These are phyloP conservation scores for Triplophysa dalaica DNA, from an alignment of 2,113 vertebrate genomes.

Conservation along the genomic window DNA sequence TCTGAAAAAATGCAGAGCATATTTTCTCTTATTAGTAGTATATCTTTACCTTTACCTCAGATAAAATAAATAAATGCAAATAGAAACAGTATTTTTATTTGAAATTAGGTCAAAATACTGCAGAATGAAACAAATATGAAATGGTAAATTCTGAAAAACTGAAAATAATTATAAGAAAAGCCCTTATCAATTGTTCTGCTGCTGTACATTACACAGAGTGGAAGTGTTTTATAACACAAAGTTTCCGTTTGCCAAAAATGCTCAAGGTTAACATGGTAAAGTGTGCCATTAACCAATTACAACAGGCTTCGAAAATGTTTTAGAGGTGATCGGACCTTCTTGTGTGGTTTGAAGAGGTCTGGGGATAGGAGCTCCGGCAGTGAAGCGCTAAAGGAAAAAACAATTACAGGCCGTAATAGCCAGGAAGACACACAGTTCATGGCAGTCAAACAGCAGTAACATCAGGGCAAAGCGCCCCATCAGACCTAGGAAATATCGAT, in stretches of 20 bases:
- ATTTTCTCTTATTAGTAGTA: too few species aligned
- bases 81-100: too few species aligned
- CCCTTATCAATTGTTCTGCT: too few species aligned
- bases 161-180: too few species aligned
- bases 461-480: constrained; percentile 24
- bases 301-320: constrained; percentile 9
- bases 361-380: constrained; percentile 3
- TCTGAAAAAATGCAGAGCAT: too few species aligned
- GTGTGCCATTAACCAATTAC: neutral
- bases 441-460: constrained; percentile 33
- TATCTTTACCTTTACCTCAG: too few species aligned
- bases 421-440: constrained; percentile 56
- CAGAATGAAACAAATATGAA: too few species aligned
- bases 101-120: too few species aligned
- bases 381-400: constrained; percentile 57
- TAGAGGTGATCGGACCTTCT: neutral
- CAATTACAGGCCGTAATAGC: constrained; percentile 67
- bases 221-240: too few species aligned
- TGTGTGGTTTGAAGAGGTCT: constrained; percentile 7
- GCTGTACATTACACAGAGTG: too few species aligned
- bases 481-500: constrained; percentile 61
- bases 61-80: too few species aligned
- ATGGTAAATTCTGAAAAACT: too few species aligned
- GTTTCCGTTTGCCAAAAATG: neutral
- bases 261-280: neutral